phyloP scores from a whole-genome alignment of 1,140 invertebrate genomes.

The Orius laevigatus region DNA sequence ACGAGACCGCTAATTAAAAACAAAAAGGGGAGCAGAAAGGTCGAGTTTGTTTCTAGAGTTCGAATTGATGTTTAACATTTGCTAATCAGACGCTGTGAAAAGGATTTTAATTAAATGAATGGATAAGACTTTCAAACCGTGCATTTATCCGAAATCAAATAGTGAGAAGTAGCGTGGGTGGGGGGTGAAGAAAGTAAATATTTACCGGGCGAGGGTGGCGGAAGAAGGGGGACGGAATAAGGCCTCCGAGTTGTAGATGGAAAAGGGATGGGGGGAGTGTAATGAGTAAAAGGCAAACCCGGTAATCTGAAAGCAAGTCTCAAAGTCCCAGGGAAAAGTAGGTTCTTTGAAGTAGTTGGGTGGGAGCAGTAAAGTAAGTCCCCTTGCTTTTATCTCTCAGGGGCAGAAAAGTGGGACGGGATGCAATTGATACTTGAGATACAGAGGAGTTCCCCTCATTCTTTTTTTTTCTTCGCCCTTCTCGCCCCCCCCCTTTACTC shows the following conservation, averaged over 20 bases:
- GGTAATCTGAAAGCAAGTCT: constrained; percentile 11
- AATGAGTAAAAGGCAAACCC: constrained; percentile 11
- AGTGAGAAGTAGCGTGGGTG: not conserved
- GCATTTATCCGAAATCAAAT: too few species aligned
- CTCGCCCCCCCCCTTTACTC: not conserved
- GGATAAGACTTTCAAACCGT: too few species aligned
- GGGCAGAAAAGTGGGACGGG: not conserved
- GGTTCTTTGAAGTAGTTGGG: not conserved
- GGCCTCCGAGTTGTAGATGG: not conserved
- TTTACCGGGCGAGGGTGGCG: constrained; percentile 2
- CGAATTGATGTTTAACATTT: too few species aligned
- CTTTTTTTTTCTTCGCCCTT: not conserved
- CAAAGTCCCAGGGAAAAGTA: constrained; percentile 1
- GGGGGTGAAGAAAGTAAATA: constrained; percentile 4
- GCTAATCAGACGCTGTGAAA: too few species aligned
- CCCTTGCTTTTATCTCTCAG: constrained; percentile 8
- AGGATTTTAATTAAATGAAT: too few species aligned
- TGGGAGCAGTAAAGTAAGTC: not conserved
- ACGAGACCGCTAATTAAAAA: too few species aligned
- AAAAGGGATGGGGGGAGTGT: constrained; percentile 1
- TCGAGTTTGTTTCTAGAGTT: too few species aligned
- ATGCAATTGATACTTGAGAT: constrained; percentile 11
- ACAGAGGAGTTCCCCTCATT: not conserved
- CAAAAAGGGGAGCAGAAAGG: too few species aligned
- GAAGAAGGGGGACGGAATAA: too few species aligned